Evolutionary conservation across 2,797 vertebrate genomes (phyloP).

Genomic region (Mormyrus hasselquistii): DNA sequence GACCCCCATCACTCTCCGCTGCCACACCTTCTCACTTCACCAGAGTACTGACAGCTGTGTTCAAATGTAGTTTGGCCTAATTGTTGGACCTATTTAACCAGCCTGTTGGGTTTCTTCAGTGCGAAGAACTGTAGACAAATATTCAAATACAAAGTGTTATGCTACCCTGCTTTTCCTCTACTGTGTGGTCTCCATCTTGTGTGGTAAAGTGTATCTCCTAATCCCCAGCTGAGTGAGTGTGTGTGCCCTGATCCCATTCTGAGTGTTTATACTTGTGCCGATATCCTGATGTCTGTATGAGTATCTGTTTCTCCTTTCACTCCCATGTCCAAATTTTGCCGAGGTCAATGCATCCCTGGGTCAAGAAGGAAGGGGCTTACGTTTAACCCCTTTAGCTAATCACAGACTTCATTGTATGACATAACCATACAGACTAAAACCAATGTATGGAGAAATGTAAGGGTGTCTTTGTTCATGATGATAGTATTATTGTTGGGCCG

Average conservation of each 20-base stretch:
- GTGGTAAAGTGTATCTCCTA: neutral
- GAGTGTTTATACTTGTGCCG: neutral
- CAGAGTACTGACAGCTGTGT: neutral
- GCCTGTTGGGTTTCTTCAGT: neutral
- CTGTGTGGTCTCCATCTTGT: neutral
- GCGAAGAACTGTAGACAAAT: neutral
- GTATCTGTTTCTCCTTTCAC: neutral
- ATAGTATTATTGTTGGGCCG: too few species aligned
- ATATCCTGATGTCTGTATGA: neutral
- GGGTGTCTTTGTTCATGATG: neutral
- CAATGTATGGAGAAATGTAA: neutral
- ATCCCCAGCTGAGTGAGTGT: neutral
- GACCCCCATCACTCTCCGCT: neutral
- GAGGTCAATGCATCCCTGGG: neutral
- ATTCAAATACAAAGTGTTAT: neutral
- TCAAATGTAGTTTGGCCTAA: neutral
- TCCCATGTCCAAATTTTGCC: neutral
- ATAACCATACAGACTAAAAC: neutral
- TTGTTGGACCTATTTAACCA: neutral
- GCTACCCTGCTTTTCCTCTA: neutral
- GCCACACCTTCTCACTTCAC: neutral
- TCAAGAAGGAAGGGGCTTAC: neutral
- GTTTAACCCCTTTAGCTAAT: neutral
- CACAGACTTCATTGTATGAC: neutral
- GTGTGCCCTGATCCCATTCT: neutral